Percentiles rank a stretch among this genome's conserved stretches.
Conservation (phyloP, 2,797 vertebrate species). For the Pteronotus mesoamericanus region DNA sequence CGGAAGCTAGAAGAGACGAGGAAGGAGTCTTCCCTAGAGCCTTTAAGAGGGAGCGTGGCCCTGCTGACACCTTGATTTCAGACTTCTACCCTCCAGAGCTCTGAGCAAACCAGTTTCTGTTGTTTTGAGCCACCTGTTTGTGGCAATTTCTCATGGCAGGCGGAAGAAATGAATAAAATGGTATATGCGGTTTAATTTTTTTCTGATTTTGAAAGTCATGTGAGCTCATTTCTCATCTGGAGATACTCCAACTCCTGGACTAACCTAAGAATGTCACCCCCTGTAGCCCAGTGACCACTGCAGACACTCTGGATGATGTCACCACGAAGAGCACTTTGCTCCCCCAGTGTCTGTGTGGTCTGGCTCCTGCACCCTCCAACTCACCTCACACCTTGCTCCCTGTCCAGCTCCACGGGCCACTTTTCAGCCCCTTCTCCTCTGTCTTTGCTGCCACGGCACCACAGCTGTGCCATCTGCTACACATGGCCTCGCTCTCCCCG, state of each 20-base stretch:
- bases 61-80: background rate
- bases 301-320: background rate
- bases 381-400: background rate
- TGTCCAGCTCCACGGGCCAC: rapidly evolving
- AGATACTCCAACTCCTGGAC: background rate
- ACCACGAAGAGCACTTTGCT: background rate
- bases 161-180: rapidly evolving
- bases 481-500: background rate
- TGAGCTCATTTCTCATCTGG: background rate
- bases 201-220: background rate
- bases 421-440: background rate
- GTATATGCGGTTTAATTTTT: rapidly evolving
- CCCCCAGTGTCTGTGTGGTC: background rate
- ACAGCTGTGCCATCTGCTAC: background rate
- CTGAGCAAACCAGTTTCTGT: background rate
- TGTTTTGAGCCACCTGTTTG: background rate
- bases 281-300: background rate
- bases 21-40: background rate
- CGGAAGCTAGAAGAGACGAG: background rate
- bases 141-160: background rate
- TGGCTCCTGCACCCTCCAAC: background rate
- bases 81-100: background rate
- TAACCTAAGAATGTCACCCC: background rate
- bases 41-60: background rate
- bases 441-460: background rate